Percentiles rank a stretch among this genome's conserved stretches.
Evolutionary conservation across 2,797 vertebrate genomes (phyloP).

Genomic region (Coracias cyanogaster): DNA sequence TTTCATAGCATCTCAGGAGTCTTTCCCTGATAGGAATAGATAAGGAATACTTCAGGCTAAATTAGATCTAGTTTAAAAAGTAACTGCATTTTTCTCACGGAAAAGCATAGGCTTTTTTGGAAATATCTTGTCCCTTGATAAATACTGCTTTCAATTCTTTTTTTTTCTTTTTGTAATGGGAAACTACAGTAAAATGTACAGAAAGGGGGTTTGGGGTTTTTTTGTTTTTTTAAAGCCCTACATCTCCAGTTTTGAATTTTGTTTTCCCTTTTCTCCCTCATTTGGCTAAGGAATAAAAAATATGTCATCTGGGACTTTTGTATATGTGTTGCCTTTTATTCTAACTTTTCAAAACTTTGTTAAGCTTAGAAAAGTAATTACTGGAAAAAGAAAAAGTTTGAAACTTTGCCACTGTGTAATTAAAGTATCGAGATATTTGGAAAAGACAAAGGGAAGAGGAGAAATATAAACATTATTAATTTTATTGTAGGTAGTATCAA

Average conservation of each 20-base stretch:
- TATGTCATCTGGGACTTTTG: not conserved
- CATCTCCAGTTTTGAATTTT: not conserved
- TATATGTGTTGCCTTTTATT: not conserved
- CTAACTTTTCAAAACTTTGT: not conserved
- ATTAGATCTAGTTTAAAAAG: not conserved
- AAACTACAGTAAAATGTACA: not conserved
- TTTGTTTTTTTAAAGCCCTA: not conserved
- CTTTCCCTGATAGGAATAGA: not conserved
- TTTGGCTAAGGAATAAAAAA: not conserved
- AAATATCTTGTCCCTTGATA: not conserved
- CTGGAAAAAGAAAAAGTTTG: not conserved
- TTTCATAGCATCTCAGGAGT: conserved; percentile 13
- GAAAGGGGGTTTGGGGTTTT: fast-evolving
- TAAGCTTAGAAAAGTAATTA: not conserved
- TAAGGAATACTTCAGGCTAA: not conserved
- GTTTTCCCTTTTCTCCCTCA: not conserved
- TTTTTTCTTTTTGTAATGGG: not conserved
- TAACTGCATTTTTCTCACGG: not conserved
- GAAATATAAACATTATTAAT: not conserved
- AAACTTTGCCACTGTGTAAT: not conserved
- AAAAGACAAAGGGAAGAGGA: not conserved
- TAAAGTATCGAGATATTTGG: not conserved
- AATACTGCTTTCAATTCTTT: not conserved
- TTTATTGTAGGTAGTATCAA: not conserved
- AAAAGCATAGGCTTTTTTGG: not conserved